Base-by-base conservation (phyloP, 2,113 vertebrate species). In the Daphoenositta chrysoptera region DNA sequence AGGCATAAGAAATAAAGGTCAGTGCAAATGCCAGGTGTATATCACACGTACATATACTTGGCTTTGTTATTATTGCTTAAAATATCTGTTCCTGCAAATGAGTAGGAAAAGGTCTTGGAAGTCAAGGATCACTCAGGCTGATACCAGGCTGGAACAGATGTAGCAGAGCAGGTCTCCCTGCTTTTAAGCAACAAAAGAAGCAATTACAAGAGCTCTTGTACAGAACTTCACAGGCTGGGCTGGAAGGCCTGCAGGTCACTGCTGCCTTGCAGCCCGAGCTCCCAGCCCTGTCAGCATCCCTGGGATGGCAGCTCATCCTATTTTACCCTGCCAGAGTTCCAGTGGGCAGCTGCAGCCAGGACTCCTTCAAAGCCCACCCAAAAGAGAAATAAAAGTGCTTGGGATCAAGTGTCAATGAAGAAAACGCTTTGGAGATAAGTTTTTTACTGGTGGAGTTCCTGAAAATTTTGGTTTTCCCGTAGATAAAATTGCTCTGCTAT, bases 1-100 rank as follows among this genome's bases (percentile, higher is more conserved):
- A 87, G 76, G 83, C 39, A 68, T 20, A 28, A 45, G 64, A 93
- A 94, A 51, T 83, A 93, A 96, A 96, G 93, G 88, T 88, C 90
- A 81, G 26, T 61, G 68, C 72, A 93, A 95, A 92, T 94, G 72
- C 65, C 86, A 71, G 79, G n/a, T 39, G 60, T 50, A n/a, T 57
- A 71, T 89, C 83, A 70, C 75, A 66, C 23, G 22, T 19, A 40
- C 9, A 17, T 24, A 6, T 26, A 40, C 45, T 68, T 90, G 82
- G 48, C 60, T 77, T 71, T 78, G 64, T 48, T 94, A 57, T 60
- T 75, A 64, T 47, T 94, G 51, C 65, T 90, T 88, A 92, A 89
- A 53, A 51, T 56, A 75, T 78, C 90, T 83, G 30, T 48, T 95
- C 79, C 72, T 88, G 87, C 47, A 93, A 83, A 86, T 39, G 83